Base-by-base conservation (phyloP, 2,113 vertebrate species). In the Budorcas taxicolor region DNA sequence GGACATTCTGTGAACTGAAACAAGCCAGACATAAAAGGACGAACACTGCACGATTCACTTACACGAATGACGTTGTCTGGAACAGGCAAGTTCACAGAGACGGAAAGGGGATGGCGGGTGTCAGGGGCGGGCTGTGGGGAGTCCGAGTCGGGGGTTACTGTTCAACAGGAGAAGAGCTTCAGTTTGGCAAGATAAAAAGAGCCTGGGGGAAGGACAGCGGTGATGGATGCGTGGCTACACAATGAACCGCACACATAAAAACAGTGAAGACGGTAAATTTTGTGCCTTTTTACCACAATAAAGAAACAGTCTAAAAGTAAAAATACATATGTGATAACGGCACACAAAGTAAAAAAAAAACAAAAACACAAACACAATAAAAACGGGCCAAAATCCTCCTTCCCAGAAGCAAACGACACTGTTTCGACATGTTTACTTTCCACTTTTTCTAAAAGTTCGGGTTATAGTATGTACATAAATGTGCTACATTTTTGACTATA, bases 41-140 rank as follows among this genome's bases (percentile, higher is more conserved):
- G 16, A 14, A 53, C 4, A 0, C 6, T 1, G 8, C 3, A 0
- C 3, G 36, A 29, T 9, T 27, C 11, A 5, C 55, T 9, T 6
- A 36, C 0, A 29, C 0, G 13, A 29, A 50, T 1, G 43, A 9
- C 6, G 31, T 9, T 3, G 2, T 19, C 67, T 7, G 2, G 1
- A 5, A 19, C 0, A 33, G 58, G 67, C 27, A 13, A 13, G 43
- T 33, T 57, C 29, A 12, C 4, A 5, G 55, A 71, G 45, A 40
- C 12, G 17, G 45, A 8, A 15, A n/a, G 55, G 5, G 67, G 33
- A 60, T 0, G 9, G 16, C 3, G 64, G 31, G 31, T 2, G 33
- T 25, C 78, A 13, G 31, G 27, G 36, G 80, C 7, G 7, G 57
- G 80, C 19, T 5, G 17, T 3, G 2, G 47, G 25, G 43, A 13